phyloP scores from a whole-genome alignment of 2,888 invertebrate genomes.

The Drosophila heteroneura region DNA sequence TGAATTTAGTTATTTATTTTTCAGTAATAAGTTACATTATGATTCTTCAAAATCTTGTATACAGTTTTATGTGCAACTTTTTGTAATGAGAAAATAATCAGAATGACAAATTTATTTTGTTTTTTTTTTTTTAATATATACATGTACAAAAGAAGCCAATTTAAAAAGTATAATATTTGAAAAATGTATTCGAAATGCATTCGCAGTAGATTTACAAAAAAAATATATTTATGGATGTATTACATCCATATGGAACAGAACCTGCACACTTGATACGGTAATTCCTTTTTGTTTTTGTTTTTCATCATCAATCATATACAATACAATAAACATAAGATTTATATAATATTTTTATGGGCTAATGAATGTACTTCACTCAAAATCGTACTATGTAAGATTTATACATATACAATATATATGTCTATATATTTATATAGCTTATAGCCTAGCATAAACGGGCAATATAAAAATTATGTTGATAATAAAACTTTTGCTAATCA shows the following conservation, averaged over 20 bases:
- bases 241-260: slow-evolving; percentile 56
- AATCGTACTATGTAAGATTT: slow-evolving; percentile 76
- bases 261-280: slow-evolving; percentile 43
- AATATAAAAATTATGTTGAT: slow-evolving; percentile 67
- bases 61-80: slow-evolving; percentile 53
- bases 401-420: slow-evolving; percentile 51
- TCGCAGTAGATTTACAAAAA: slow-evolving; percentile 37
- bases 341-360: slow-evolving; percentile 68
- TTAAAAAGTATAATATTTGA: slow-evolving; percentile 51
- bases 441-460: slow-evolving; percentile 73
- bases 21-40: slow-evolving; percentile 71
- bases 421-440: slow-evolving; percentile 66
- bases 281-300: slow-evolving; percentile 17
- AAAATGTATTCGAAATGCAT: slow-evolving; percentile 71
- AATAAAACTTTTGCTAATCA: slow-evolving; percentile 65
- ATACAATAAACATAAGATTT: slow-evolving; percentile 54
- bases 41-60: slow-evolving; percentile 64
- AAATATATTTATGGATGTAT: slow-evolving; percentile 29
- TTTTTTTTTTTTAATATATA: slow-evolving; percentile 26
- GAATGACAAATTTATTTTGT: slow-evolving; percentile 36
- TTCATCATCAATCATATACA: slow-evolving; percentile 47
- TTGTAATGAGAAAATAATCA: slow-evolving; percentile 42
- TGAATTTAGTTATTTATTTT: slow-evolving; percentile 65
- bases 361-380: slow-evolving; percentile 79
- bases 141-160: slow-evolving; percentile 49